A percentile compares a stretch with the other conserved stretches of the same genome.
Conservation (phyloP, 2,888 invertebrate species). For the Portevinia maculata region DNA sequence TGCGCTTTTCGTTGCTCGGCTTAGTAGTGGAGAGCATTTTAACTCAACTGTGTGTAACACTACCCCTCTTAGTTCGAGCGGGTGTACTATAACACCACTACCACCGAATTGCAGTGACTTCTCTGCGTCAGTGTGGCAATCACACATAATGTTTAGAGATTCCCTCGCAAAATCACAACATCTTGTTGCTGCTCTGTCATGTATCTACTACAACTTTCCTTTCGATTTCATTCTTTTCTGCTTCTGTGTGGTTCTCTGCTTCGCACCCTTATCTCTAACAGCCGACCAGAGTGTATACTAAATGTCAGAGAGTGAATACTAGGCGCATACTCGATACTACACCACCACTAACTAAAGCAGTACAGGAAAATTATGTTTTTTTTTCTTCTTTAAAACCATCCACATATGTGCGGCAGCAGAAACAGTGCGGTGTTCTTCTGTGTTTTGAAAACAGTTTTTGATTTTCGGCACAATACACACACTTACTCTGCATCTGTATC, state of each 20-base stretch:
- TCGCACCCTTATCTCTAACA: constrained; percentile 62
- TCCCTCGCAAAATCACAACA: constrained; percentile 51
- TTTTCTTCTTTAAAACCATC: constrained; percentile 46
- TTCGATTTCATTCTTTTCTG: constrained; percentile 68
- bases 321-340: constrained; percentile 69
- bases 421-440: constrained; percentile 52
- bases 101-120: constrained; percentile 42
- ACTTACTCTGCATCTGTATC: not conserved
- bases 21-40: constrained; percentile 25
- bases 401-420: constrained; percentile 63
- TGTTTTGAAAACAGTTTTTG: constrained; percentile 70
- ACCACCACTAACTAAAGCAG: constrained; percentile 47
- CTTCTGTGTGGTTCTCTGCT: constrained; percentile 45
- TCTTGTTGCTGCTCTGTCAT: constrained; percentile 48
- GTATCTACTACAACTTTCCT: constrained; percentile 58
- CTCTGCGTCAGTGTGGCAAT: constrained; percentile 36
- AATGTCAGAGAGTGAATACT: constrained; percentile 60
- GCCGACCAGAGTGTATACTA: constrained; percentile 47
- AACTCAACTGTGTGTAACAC: constrained; percentile 47
- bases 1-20: constrained; percentile 30
- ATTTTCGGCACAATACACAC: constrained; percentile 58
- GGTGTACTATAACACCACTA: not conserved
- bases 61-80: constrained; percentile 29
- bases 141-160: constrained; percentile 60
- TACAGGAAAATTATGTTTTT: constrained; percentile 2